A percentile compares a stretch with the other conserved stretches of the same genome.
Evolutionary conservation across 2,888 invertebrate species (phyloP).

Genomic region (Drosophila meridionalis): DNA sequence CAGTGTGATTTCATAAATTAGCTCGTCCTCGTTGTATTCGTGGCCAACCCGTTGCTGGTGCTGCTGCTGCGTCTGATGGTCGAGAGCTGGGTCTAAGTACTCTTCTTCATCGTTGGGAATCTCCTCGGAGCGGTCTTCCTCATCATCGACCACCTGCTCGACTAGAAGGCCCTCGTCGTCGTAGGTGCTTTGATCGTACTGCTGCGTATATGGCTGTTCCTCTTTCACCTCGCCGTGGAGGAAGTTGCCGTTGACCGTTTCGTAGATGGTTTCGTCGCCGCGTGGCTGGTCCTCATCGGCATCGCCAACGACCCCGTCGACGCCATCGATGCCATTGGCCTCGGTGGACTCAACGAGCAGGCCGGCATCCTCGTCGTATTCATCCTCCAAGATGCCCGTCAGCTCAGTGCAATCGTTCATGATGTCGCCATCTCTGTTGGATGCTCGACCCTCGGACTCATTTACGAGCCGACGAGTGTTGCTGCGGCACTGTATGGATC

Average conservation of each 20-base stretch:
- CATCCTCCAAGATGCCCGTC: constrained; percentile 55
- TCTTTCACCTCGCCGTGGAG: constrained; percentile 20
- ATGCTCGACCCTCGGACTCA: constrained; percentile 5
- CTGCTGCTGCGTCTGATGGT: constrained; percentile 29
- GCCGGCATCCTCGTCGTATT: constrained; percentile 66
- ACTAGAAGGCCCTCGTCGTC: constrained; percentile 46
- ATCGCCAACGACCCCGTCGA: constrained; percentile 7
- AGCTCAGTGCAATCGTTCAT: constrained; percentile 20
- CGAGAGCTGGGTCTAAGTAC: constrained; percentile 28
- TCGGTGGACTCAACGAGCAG: constrained; percentile 43
- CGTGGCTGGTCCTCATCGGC: constrained; percentile 6
- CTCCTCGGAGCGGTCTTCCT: constrained; percentile 26
- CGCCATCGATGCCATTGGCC: constrained; percentile 10
- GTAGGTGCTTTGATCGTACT: constrained; percentile 41
- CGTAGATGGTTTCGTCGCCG: constrained; percentile 16
- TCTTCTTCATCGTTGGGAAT: constrained; percentile 45
- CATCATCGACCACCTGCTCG: constrained; percentile 36
- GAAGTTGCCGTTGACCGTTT: constrained; percentile 32
- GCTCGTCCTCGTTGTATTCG: constrained; percentile 53
- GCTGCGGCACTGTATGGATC: constrained; percentile 82
- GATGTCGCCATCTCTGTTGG: neutral
- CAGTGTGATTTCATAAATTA: constrained; percentile 72
- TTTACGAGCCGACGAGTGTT: constrained; percentile 68
- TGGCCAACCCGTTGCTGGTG: constrained; percentile 35
- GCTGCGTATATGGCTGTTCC: constrained; percentile 34